phyloP scores from a whole-genome alignment of 2,797 vertebrate genomes.

The Aldrovandia affinis region DNA sequence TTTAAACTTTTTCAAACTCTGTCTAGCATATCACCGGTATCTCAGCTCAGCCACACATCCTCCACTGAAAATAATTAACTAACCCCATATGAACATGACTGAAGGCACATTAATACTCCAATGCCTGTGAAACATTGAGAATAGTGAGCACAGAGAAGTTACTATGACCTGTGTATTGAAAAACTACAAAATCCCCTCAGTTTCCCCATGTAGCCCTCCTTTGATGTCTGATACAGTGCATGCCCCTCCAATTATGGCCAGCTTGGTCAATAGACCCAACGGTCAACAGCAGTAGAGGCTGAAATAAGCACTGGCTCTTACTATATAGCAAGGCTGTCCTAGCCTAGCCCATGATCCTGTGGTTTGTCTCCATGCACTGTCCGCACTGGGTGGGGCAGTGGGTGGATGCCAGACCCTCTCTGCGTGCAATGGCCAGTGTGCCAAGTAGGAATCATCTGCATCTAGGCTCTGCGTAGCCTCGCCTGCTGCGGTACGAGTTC shows the following conservation, averaged over 20 bases:
- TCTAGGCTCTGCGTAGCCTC: slow-evolving; percentile 21
- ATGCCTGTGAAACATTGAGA: neutral
- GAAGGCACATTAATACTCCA: neutral
- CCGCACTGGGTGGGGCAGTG: slow-evolving; percentile 18
- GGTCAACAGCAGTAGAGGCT: slow-evolving; percentile 27
- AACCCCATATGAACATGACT: neutral
- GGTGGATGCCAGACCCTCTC: neutral
- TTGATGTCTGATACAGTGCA: neutral
- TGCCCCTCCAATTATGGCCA: slow-evolving; percentile 40
- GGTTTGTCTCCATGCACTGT: slow-evolving; percentile 21
- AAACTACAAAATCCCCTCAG: neutral
- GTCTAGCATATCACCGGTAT: neutral
- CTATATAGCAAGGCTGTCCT: slow-evolving; percentile 45
- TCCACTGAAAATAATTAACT: neutral
- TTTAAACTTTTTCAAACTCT: neutral
- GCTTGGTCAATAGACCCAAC: slow-evolving; percentile 52
- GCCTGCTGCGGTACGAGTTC: neutral
- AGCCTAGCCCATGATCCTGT: slow-evolving; percentile 31
- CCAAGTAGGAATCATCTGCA: slow-evolving; percentile 7
- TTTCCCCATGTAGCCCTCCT: neutral
- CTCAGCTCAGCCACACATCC: neutral
- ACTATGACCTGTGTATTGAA: neutral
- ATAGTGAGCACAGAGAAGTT: neutral
- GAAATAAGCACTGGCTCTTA: neutral
- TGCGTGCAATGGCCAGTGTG: neutral